phyloP scores from a whole-genome alignment of 2,797 vertebrate species.

The Sebastolobus alascanus region DNA sequence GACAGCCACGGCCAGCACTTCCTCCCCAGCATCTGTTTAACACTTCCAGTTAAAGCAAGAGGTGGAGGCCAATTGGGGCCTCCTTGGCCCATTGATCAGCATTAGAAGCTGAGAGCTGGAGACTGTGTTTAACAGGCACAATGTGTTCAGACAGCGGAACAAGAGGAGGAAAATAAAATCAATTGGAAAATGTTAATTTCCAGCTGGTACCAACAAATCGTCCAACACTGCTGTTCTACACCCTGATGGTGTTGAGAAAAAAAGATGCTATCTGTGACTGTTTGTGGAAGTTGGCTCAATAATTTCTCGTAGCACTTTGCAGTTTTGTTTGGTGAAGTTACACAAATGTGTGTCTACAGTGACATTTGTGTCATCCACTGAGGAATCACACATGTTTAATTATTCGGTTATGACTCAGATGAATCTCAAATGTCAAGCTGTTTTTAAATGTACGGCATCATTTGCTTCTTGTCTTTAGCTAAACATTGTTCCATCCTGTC shows the following conservation, averaged over 20 bases:
- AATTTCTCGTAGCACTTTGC: constrained; percentile 17
- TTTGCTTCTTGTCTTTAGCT: constrained; percentile 16
- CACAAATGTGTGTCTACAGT: constrained; percentile 19
- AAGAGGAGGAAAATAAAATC: constrained; percentile 52
- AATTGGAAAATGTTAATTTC: constrained; percentile 59
- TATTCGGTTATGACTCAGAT: constrained; percentile 1
- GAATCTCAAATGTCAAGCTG: constrained; percentile 17
- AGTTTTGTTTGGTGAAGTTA: constrained; percentile 22
- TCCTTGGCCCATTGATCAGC: constrained; percentile 61
- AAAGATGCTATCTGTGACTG: constrained; percentile 21
- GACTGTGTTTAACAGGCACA: constrained; percentile 40
- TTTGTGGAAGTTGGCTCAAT: constrained; percentile 25
- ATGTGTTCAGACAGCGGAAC: constrained; percentile 45
- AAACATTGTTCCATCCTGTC: constrained; percentile 6
- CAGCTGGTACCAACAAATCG: constrained; percentile 39
- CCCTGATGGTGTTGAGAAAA: constrained; percentile 13
- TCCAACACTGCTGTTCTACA: constrained; percentile 31
- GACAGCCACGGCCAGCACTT: constrained; percentile 21
- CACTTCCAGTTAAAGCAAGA: constrained; percentile 50
- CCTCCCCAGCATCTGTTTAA: constrained; percentile 55
- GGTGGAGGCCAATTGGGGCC: constrained; percentile 29
- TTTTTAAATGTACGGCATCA: constrained; percentile 27
- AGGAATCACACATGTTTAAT: constrained; percentile 21
- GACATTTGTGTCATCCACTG: constrained; percentile 26
- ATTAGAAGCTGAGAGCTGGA: constrained; percentile 39